These are phyloP conservation scores for Bombus superbus DNA, from an alignment of 1,140 invertebrate species.

Conservation along the genomic window DNA sequence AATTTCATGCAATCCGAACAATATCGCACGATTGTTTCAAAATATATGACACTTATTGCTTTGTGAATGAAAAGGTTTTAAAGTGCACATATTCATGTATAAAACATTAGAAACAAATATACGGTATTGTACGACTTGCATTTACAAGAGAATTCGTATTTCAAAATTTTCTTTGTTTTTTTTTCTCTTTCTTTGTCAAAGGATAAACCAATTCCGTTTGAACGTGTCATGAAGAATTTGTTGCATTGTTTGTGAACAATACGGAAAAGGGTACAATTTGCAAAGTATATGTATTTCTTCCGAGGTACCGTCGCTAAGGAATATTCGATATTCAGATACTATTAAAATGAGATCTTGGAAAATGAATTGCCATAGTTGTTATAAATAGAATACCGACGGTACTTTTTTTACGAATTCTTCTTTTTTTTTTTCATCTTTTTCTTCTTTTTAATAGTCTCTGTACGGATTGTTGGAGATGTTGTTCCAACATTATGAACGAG, in stretches of 20 bases:
- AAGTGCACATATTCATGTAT: not conserved
- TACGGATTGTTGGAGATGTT: slow-evolving; percentile 56
- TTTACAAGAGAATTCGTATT: slow-evolving; percentile 29
- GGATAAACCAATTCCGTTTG: slow-evolving; percentile 12
- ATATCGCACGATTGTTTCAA: not conserved
- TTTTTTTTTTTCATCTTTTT: slow-evolving; percentile 39
- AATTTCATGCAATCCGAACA: slow-evolving; percentile 28
- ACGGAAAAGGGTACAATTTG: slow-evolving; percentile 22
- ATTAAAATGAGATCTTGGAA: slow-evolving; percentile 15
- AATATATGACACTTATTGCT: not conserved
- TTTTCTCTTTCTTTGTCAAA: slow-evolving; percentile 3
- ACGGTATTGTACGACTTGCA: slow-evolving; percentile 34
- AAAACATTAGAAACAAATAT: slow-evolving; percentile 29
- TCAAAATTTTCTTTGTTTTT: not conserved
- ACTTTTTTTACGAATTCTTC: slow-evolving; percentile 32
- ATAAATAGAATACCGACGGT: slow-evolving; percentile 3
- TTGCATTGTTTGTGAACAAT: not conserved
- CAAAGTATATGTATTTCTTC: not conserved
- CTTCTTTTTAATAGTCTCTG: slow-evolving; percentile 30
- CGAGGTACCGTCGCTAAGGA: slow-evolving; percentile 8
- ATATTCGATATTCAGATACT: not conserved
- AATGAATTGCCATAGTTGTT: slow-evolving; percentile 7
- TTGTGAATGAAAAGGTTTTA: not conserved
- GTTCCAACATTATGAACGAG: slow-evolving; percentile 55
- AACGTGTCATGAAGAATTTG: not conserved